These are phyloP conservation scores for Gryllus longicercus DNA, from an alignment of 2,888 invertebrate genomes.

Conservation along the genomic window DNA sequence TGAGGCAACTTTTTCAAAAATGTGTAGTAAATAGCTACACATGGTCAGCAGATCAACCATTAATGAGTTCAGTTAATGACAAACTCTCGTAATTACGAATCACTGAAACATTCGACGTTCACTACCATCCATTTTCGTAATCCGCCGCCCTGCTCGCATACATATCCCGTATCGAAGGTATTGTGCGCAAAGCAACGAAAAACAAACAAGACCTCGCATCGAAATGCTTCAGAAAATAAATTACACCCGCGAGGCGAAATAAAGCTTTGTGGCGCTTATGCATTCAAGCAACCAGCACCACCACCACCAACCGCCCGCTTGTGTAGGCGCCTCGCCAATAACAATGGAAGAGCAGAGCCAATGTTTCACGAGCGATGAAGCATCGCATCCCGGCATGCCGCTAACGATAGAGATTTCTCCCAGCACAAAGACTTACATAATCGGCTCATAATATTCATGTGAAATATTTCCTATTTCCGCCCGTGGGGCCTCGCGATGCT, in stretches of 20 bases:
- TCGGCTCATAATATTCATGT: constrained; percentile 2
- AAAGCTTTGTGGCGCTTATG: background rate
- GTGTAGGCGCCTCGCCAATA: background rate
- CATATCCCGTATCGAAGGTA: too few relatives aligned
- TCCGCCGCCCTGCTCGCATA: too few relatives aligned
- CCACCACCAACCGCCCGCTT: background rate
- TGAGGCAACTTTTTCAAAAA: too few relatives aligned
- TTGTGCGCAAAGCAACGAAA: background rate
- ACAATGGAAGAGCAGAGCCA: background rate
- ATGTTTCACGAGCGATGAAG: background rate
- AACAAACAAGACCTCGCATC: background rate
- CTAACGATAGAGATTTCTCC: background rate
- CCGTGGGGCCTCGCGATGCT: too few relatives aligned
- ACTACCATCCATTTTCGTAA: background rate
- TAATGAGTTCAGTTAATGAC: too few relatives aligned
- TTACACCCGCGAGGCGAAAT: constrained; percentile 6
- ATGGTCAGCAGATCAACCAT: too few relatives aligned
- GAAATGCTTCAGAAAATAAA: background rate
- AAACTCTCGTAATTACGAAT: background rate
- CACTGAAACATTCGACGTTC: background rate
- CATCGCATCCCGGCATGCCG: background rate
- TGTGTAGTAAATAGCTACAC: too few relatives aligned
- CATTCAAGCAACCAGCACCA: too few relatives aligned
- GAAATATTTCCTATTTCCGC: background rate
- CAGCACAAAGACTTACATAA: background rate